Evolutionary conservation across 1,140 invertebrate genomes (phyloP).

Genomic region (Archivesica marissinica): DNA sequence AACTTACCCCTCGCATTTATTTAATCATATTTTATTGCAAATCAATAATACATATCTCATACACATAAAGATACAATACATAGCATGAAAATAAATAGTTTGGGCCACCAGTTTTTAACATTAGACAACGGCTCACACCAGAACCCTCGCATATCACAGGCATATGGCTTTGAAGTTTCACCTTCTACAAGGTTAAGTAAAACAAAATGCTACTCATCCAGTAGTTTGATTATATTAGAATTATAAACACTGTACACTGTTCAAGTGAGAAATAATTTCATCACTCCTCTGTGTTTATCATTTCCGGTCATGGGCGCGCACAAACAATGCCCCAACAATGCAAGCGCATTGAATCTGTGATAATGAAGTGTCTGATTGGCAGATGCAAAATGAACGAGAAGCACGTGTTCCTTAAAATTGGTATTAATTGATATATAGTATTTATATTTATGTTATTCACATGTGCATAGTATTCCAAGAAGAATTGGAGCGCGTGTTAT

Average conservation of each 20-base stretch:
- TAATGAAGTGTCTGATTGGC: not conserved
- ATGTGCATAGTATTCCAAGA: not conserved
- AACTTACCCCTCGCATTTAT: not conserved
- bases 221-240: not conserved
- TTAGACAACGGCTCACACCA: too few relatives aligned
- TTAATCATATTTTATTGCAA: too few relatives aligned
- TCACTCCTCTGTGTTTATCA: not conserved
- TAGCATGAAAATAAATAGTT: too few relatives aligned
- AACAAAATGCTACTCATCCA: conserved; percentile 38
- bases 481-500: not conserved
- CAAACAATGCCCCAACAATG: not conserved
- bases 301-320: conserved; percentile 4
- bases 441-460: conserved; percentile 15
- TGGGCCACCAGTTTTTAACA: not conserved
- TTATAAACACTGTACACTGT: not conserved
- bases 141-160: not conserved
- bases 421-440: not conserved
- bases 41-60: too few relatives aligned
- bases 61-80: too few relatives aligned
- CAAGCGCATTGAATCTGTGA: not conserved
- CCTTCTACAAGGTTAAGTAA: not conserved
- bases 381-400: not conserved
- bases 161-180: not conserved
- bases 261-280: not conserved
- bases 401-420: conserved; percentile 4